A percentile compares a stretch with the other conserved stretches of the same genome.
Evolutionary conservation across 2,888 invertebrate species (phyloP).

Genomic region (Cheilosia pagana): DNA sequence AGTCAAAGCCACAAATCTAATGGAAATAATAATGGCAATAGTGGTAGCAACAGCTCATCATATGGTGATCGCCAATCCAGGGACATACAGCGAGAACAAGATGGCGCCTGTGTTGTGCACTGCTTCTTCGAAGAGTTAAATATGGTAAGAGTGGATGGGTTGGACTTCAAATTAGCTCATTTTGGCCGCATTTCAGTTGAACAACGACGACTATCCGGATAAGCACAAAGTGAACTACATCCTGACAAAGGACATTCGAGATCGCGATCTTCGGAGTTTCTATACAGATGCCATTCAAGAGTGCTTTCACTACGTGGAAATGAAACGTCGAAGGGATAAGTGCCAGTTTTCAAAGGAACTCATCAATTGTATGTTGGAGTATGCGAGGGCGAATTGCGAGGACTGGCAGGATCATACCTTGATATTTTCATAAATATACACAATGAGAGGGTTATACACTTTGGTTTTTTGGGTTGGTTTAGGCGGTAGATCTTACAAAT

Average conservation of each 20-base stretch:
- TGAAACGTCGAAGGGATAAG: conserved; percentile 85
- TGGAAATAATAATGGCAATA: conserved; percentile 47
- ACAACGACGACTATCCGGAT: conserved; percentile 85
- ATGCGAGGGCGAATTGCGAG: conserved; percentile 89
- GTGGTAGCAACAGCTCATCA: conserved; percentile 45
- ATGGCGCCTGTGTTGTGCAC: conserved; percentile 86
- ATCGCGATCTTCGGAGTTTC: conserved; percentile 88
- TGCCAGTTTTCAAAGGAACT: conserved; percentile 88
- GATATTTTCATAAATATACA: conserved; percentile 80
- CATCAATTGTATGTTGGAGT: conserved; percentile 88
- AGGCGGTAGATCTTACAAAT: background rate
- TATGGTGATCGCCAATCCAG: conserved; percentile 26
- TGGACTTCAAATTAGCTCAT: background rate
- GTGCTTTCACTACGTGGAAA: conserved; percentile 87
- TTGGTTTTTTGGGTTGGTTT: background rate
- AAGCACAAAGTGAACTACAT: conserved; percentile 86
- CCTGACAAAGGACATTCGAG: conserved; percentile 86
- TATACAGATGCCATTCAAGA: conserved; percentile 89
- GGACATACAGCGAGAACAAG: conserved; percentile 65
- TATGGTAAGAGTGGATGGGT: conserved; percentile 84
- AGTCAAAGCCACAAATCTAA: conserved; percentile 75
- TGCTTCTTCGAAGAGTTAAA: conserved; percentile 89
- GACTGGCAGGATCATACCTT: conserved; percentile 87
- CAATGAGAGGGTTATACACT: too few species aligned
- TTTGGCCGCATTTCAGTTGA: conserved; percentile 78